Evolutionary conservation across 1,140 invertebrate species (phyloP).

Genomic region (Conus betulinus): DNA sequence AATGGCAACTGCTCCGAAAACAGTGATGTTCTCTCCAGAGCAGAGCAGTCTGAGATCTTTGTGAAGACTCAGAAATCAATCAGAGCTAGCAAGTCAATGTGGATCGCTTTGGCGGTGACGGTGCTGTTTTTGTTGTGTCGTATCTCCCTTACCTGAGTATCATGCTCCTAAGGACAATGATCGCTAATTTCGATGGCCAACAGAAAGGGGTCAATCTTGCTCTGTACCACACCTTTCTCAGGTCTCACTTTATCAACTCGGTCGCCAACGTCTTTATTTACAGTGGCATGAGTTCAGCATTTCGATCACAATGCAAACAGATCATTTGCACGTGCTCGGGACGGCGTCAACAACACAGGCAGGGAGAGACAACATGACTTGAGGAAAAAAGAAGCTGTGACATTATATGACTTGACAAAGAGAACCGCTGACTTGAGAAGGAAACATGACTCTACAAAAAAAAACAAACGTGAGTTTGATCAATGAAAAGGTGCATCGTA

Average conservation of each 20-base stretch:
- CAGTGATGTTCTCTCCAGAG: not conserved
- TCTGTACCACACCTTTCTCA: constrained; percentile 46
- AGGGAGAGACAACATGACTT: too few relatives aligned
- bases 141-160: constrained; percentile 47
- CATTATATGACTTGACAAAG: too few relatives aligned
- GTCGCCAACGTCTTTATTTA: constrained; percentile 48
- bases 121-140: constrained; percentile 43
- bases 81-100: constrained; percentile 31
- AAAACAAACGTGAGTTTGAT: too few relatives aligned
- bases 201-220: constrained; percentile 13
- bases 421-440: too few relatives aligned
- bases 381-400: too few relatives aligned
- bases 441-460: too few relatives aligned
- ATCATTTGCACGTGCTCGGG: not conserved
- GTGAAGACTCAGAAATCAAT: constrained; percentile 31
- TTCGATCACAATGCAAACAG: constrained; percentile 22
- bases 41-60: constrained; percentile 16
- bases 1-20: too few relatives aligned
- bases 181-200: constrained; percentile 33
- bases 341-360: too few relatives aligned
- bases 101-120: constrained; percentile 41
- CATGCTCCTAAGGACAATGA: constrained; percentile 24
- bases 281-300: constrained; percentile 44
- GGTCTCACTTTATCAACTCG: constrained; percentile 48
- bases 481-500: too few relatives aligned